phyloP scores from a whole-genome alignment of 2,888 invertebrate genomes.

The Capitulum mitella region DNA sequence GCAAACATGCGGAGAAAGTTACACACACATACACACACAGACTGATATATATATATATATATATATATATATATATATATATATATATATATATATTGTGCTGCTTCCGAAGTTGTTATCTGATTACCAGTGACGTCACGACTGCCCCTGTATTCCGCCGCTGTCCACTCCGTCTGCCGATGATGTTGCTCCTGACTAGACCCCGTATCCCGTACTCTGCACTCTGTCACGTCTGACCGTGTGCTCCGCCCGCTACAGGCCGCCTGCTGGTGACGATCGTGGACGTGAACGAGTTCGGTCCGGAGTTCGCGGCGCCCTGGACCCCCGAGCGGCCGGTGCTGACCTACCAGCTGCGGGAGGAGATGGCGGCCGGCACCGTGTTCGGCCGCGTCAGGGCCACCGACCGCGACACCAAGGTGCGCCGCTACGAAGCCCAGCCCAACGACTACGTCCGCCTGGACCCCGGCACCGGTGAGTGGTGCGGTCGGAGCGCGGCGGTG shows the following conservation, averaged over 20 bases:
- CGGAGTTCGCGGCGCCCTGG: conserved; percentile 64
- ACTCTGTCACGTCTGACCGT: too few species aligned
- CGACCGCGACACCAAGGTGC: conserved; percentile 72
- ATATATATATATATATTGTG: too few species aligned
- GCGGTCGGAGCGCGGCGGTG: not conserved
- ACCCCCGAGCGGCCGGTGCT: conserved; percentile 57
- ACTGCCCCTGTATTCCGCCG: too few species aligned
- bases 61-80: too few species aligned
- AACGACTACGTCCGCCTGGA: not conserved
- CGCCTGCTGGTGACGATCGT: conserved; percentile 55
- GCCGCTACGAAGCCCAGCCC: conserved; percentile 54
- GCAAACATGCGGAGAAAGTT: too few species aligned
- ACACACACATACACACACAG: too few species aligned
- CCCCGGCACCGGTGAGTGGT: not conserved
- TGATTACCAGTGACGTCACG: too few species aligned
- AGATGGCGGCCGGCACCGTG: conserved; percentile 69
- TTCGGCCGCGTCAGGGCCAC: conserved; percentile 68
- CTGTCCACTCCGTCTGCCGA: too few species aligned
- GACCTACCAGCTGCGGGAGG: conserved; percentile 64
- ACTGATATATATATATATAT: too few species aligned
- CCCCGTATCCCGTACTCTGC: too few species aligned
- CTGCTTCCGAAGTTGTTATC: too few species aligned
- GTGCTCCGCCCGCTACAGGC: conserved; percentile 47
- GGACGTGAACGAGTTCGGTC: conserved; percentile 54
- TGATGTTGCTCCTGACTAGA: too few species aligned